A percentile compares a stretch with the other conserved stretches of the same genome.
phyloP scores from a whole-genome alignment of 1,140 invertebrate genomes.

The Caenorhabditis briggsae region DNA sequence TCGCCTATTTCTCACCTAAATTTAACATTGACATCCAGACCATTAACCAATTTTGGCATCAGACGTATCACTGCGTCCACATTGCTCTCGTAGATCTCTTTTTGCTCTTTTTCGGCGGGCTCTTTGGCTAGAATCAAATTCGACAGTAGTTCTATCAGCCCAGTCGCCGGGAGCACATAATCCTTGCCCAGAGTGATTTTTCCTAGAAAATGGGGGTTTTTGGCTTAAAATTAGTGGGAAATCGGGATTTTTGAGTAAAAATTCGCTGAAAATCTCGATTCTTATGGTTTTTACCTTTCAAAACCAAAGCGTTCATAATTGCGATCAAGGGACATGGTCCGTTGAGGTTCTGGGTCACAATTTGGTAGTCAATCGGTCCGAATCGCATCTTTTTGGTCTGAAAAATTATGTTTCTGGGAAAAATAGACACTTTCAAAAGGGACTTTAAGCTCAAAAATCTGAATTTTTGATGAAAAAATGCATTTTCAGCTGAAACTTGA shows the following conservation, averaged over 20 bases:
- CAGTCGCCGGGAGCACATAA: background rate
- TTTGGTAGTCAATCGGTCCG: conserved; percentile 17
- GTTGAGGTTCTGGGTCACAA: conserved; percentile 44
- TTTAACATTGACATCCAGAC: conserved; percentile 18
- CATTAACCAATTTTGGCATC: background rate
- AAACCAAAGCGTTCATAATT: conserved; percentile 33
- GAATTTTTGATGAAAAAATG: background rate
- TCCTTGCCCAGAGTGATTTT: background rate
- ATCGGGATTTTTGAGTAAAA: background rate
- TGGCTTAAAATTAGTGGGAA: background rate
- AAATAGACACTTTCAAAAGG: background rate
- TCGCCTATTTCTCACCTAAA: background rate
- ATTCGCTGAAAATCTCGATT: background rate
- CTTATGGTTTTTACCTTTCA: background rate
- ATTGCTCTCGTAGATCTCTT: conserved; percentile 15
- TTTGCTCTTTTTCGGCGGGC: background rate
- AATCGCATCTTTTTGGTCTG: conserved; percentile 37
- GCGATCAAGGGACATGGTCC: conserved; percentile 36
- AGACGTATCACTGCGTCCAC: background rate
- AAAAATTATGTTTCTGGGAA: background rate
- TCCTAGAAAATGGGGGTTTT: background rate
- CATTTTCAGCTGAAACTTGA: background rate
- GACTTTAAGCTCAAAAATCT: background rate
- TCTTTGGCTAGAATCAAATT: background rate
- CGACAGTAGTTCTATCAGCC: background rate